Evolutionary conservation across 2,888 invertebrate genomes (phyloP).

Genomic region (Cataglyphis livida): DNA sequence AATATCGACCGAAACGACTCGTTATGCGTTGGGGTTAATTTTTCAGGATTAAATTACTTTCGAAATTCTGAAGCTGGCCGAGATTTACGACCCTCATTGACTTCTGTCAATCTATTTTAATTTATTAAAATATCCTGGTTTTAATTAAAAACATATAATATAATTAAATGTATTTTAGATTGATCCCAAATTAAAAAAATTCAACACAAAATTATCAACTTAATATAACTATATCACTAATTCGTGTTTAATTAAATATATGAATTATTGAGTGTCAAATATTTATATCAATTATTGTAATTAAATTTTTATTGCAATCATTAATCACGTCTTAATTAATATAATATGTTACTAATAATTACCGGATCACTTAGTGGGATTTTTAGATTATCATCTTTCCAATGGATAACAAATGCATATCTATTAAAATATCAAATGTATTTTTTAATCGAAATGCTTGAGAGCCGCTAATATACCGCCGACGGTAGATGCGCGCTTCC

Average conservation of each 20-base stretch:
- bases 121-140: not conserved
- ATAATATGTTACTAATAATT: not conserved
- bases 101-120: not conserved
- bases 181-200: not conserved
- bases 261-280: not conserved
- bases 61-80: constrained; percentile 23
- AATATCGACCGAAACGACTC: not conserved
- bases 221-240: not conserved
- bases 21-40: not conserved
- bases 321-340: not conserved
- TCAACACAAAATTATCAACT: not conserved
- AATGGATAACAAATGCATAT: not conserved
- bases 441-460: not conserved
- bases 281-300: not conserved
- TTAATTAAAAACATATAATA: not conserved
- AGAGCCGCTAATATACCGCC: not conserved
- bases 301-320: not conserved
- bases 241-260: not conserved
- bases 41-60: not conserved
- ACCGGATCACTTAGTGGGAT: not conserved
- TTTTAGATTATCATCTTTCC: not conserved
- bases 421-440: not conserved
- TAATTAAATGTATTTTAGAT: not conserved
- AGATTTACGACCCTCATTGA: not conserved
- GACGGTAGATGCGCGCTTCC: constrained; percentile 25